Conservation (phyloP, 2,888 invertebrate species). For the Holacanthella duospinosa region DNA sequence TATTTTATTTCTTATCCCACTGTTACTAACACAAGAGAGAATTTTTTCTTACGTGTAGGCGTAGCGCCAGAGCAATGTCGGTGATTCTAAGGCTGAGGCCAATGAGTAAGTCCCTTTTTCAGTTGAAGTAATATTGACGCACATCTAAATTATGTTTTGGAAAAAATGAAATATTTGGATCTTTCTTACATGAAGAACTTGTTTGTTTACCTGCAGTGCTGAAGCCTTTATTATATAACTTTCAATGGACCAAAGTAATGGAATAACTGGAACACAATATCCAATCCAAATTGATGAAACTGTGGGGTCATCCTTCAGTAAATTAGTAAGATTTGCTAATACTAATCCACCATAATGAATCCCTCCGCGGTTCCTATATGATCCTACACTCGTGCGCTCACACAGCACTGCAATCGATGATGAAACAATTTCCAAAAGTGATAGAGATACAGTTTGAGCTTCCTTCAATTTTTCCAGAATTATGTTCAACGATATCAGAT, state of each 20-base stretch:
- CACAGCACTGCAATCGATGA: slow-evolving; percentile 20
- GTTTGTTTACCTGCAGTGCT: slow-evolving; percentile 23
- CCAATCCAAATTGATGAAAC: slow-evolving; percentile 20
- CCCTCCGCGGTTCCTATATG: slow-evolving; percentile 21
- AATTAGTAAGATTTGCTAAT: slow-evolving; percentile 21
- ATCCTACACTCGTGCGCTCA: slow-evolving; percentile 21
- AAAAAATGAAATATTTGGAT: not conserved
- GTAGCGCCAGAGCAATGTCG: slow-evolving; percentile 19
- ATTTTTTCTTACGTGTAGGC: slow-evolving; percentile 18
- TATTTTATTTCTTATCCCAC: not conserved
- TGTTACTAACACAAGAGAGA: not conserved
- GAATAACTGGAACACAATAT: slow-evolving; percentile 21
- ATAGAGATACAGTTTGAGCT: slow-evolving; percentile 14
- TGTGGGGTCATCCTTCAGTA: slow-evolving; percentile 11
- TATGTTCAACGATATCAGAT: slow-evolving; percentile 2
- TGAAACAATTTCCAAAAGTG: slow-evolving; percentile 18
- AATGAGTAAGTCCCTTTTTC: slow-evolving; percentile 13
- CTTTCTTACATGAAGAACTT: not conserved
- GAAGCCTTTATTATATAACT: slow-evolving; percentile 19
- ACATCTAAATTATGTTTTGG: slow-evolving; percentile 15
- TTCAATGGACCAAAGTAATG: slow-evolving; percentile 21
- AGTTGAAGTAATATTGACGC: slow-evolving; percentile 13
- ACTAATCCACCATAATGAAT: slow-evolving; percentile 24
- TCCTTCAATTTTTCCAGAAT: slow-evolving; percentile 12
- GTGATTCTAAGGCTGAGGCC: slow-evolving; percentile 17